Evolutionary conservation across 1,140 invertebrate species (phyloP).

Genomic region (Neodiprion pinetum): DNA sequence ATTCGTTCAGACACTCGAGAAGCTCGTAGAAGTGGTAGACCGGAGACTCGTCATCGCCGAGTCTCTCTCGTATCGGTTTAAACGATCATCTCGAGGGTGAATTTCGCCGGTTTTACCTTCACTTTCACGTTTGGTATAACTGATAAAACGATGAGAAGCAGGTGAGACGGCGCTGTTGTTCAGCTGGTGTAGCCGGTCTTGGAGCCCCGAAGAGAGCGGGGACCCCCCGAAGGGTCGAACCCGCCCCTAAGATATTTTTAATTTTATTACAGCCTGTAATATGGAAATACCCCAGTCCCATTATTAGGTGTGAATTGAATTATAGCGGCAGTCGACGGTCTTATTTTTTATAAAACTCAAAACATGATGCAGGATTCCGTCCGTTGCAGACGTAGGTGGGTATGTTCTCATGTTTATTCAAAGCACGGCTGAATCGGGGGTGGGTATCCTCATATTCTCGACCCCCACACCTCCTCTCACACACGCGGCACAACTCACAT

Average conservation of each 20-base stretch:
- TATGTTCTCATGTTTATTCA: neutral
- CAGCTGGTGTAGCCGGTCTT: neutral
- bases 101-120: too few relatives aligned
- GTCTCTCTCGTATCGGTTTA: too few relatives aligned
- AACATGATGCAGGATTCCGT: neutral
- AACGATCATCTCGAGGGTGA: too few relatives aligned
- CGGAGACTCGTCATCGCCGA: too few relatives aligned
- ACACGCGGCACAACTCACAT: neutral
- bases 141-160: neutral
- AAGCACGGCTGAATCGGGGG: neutral
- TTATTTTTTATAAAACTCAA: slow-evolving; percentile 35
- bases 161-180: neutral
- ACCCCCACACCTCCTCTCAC: neutral
- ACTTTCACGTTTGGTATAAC: too few relatives aligned
- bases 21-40: too few relatives aligned
- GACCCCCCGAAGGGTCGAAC: slow-evolving; percentile 38
- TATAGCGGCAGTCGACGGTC: slow-evolving; percentile 39
- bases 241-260: slow-evolving; percentile 45
- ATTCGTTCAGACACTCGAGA: too few relatives aligned
- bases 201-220: neutral
- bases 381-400: too few relatives aligned
- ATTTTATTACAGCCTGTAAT: slow-evolving; percentile 50
- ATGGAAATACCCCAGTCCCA: slow-evolving; percentile 48
- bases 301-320: slow-evolving; percentile 55
- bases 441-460: neutral